phyloP scores from a whole-genome alignment of 2,888 invertebrate species.

The Diaphora mendica region DNA sequence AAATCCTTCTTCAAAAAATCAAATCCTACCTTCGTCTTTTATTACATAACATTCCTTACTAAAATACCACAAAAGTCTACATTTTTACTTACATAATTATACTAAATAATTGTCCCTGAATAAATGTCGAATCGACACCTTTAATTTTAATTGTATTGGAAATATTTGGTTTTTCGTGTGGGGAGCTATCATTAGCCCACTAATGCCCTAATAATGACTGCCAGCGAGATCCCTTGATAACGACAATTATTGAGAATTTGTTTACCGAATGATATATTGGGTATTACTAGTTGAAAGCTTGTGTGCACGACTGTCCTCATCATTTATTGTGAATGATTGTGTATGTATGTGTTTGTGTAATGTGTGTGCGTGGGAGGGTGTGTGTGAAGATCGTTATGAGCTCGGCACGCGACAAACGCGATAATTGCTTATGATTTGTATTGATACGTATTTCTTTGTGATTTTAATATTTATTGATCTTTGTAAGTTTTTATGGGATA shows the following conservation, averaged over 20 bases:
- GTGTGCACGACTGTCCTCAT: conserved; percentile 15
- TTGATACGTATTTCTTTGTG: conserved; percentile 21
- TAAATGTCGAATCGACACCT: conserved; percentile 24
- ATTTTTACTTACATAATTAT: neutral
- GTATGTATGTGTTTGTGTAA: neutral
- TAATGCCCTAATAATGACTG: conserved; percentile 52
- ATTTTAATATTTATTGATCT: conserved; percentile 13
- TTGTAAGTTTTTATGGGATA: conserved; percentile 5
- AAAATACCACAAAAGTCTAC: neutral
- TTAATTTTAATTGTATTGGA: conserved; percentile 41
- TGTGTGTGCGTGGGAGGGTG: conserved; percentile 4
- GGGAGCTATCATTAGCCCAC: conserved; percentile 34
- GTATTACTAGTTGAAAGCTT: conserved; percentile 21
- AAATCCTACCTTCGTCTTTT: neutral
- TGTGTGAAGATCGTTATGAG: conserved; percentile 23
- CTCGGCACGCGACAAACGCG: conserved; percentile 30
- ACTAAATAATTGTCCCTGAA: conserved; percentile 14
- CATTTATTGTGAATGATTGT: conserved; percentile 3
- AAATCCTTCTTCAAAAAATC: neutral
- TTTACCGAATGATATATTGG: conserved; percentile 45
- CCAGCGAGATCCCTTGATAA: conserved; percentile 42
- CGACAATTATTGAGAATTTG: conserved; percentile 44
- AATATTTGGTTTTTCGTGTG: conserved; percentile 31
- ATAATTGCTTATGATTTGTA: conserved; percentile 35
- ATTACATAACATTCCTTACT: neutral